These are phyloP conservation scores for Manis javanica DNA, from an alignment of 2,797 vertebrate genomes.

Conservation along the genomic window DNA sequence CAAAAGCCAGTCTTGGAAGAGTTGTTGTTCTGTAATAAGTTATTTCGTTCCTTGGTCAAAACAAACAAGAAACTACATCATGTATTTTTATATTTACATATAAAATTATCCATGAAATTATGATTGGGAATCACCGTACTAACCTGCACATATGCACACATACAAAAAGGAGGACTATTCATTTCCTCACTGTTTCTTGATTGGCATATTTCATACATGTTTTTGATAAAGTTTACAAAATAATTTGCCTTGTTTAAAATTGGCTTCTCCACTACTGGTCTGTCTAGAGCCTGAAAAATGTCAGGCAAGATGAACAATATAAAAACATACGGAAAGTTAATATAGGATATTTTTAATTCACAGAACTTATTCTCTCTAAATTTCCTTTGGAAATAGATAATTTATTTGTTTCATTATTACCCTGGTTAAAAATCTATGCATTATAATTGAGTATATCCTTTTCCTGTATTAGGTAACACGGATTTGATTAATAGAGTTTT, in stretches of 20 bases:
- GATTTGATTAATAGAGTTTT: conserved; percentile 93
- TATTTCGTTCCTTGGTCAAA: neutral
- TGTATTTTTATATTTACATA: neutral
- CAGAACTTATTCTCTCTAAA: neutral
- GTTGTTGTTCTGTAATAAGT: neutral
- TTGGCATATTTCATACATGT: neutral
- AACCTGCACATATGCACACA: neutral
- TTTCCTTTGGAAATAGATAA: neutral
- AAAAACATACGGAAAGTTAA: neutral
- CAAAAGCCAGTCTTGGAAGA: neutral
- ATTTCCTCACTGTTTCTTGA: neutral
- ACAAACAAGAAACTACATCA: neutral
- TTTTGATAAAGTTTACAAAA: neutral
- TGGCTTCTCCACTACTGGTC: neutral
- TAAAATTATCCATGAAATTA: neutral
- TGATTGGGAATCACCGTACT: neutral
- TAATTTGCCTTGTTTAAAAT: neutral
- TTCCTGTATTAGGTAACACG: conserved; percentile 85
- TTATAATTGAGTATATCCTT: conserved; percentile 83
- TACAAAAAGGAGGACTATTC: neutral
- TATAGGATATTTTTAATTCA: neutral
- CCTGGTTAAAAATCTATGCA: neutral
- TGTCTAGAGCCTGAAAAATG: neutral
- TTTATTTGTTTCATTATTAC: conserved; percentile 27
- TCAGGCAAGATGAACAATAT: neutral